These are phyloP conservation scores for Herpetotheres cachinnans DNA, from an alignment of 2,113 vertebrate genomes.

Conservation along the genomic window DNA sequence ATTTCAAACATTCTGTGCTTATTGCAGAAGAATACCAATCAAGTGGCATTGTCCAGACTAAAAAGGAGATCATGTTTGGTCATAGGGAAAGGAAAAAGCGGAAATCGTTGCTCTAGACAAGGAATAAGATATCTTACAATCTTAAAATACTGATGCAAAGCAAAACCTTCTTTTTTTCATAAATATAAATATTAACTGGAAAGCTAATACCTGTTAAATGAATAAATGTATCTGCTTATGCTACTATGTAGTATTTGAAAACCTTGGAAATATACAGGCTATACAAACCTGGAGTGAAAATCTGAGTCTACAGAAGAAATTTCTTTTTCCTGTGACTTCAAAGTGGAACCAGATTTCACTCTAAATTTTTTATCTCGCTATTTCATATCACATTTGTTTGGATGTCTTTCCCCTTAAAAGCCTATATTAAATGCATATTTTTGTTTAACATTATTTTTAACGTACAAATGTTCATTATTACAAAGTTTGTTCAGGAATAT, in stretches of 20 bases:
- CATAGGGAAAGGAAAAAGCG: not conserved
- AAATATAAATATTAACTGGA: not conserved
- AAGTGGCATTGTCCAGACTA: not conserved
- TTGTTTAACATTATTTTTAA: not conserved
- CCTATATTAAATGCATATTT: not conserved
- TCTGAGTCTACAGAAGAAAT: not conserved
- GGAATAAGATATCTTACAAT: not conserved
- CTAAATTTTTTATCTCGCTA: not conserved
- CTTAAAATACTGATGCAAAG: not conserved
- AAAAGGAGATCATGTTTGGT: not conserved
- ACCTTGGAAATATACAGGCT: not conserved
- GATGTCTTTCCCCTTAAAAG: not conserved
- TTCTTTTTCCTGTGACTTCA: not conserved
- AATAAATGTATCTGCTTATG: not conserved
- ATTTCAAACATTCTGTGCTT: not conserved
- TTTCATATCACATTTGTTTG: not conserved
- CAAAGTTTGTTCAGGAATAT: not conserved
- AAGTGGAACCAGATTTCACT: not conserved
- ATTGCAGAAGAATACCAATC: not conserved
- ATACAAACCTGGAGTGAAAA: not conserved
- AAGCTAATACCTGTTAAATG: not conserved
- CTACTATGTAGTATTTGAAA: not conserved
- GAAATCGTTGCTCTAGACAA: not conserved
- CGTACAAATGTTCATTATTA: not conserved
- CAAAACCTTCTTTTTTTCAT: not conserved